Evolutionary conservation across 2,113 vertebrate genomes (phyloP).

Genomic region (Poeciliopsis retropinna): DNA sequence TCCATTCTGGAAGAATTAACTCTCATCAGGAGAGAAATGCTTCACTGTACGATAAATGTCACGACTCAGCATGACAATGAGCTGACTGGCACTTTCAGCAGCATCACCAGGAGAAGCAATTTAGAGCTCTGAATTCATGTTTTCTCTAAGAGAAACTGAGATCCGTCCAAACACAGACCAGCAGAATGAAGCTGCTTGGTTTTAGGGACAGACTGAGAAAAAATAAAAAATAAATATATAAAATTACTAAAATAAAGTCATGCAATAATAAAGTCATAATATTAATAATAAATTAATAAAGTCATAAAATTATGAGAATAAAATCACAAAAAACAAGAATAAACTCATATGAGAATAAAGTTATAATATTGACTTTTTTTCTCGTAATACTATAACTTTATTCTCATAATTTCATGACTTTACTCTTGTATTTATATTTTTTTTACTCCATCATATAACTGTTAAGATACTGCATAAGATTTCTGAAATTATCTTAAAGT

Average conservation of each 20-base stretch:
- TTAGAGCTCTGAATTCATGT: slow-evolving; percentile 17
- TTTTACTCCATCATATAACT: neutral
- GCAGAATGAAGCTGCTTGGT: neutral
- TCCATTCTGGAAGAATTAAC: slow-evolving; percentile 14
- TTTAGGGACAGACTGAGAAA: neutral
- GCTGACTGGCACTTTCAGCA: slow-evolving; percentile 11
- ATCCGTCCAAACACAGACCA: neutral
- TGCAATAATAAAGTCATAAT: no score
- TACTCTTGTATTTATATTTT: no score
- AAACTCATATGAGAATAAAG: no score
- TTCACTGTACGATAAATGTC: slow-evolving; percentile 15
- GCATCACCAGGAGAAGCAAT: slow-evolving; percentile 6
- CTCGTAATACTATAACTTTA: no score
- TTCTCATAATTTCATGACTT: no score
- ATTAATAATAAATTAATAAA: no score
- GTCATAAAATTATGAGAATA: no score
- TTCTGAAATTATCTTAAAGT: neutral
- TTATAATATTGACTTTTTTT: no score
- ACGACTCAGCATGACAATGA: slow-evolving; percentile 15
- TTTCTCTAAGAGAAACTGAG: slow-evolving; percentile 9
- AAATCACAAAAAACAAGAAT: no score
- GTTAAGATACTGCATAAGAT: neutral
- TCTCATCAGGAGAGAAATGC: slow-evolving; percentile 19
- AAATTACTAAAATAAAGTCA: no score
- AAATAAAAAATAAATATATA: no score